Evolutionary conservation across 2,888 invertebrate species (phyloP).

Genomic region (Priocnemis perturbator): DNA sequence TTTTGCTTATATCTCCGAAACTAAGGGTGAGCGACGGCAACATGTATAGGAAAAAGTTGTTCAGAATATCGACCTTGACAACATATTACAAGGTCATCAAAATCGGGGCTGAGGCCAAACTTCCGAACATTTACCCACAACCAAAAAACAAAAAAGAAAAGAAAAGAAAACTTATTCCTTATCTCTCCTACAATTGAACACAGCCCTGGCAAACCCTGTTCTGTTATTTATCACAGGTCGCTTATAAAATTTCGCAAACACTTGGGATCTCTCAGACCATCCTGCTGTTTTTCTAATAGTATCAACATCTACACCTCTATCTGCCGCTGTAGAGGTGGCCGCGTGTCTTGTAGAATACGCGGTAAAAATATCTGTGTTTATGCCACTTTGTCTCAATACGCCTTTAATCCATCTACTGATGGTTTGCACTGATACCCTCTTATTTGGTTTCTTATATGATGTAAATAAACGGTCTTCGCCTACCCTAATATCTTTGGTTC

Average conservation of each 20-base stretch:
- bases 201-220: no score
- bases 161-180: no score
- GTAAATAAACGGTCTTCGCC: constrained; percentile 31
- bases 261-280: constrained; percentile 27
- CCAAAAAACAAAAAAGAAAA: no score
- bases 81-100: no score
- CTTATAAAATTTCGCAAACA: constrained; percentile 36
- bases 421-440: constrained; percentile 38
- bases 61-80: no score
- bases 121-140: no score
- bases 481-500: constrained; percentile 26
- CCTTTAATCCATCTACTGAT: constrained; percentile 50
- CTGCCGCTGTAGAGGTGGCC: constrained; percentile 32
- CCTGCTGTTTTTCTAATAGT: constrained; percentile 36
- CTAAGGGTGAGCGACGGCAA: no score
- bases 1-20: no score
- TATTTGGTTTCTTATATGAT: constrained; percentile 28
- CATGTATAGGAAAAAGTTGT: no score
- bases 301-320: constrained; percentile 26
- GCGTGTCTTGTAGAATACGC: constrained; percentile 45
- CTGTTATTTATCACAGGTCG: no score
- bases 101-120: no score
- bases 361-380: constrained; percentile 38
- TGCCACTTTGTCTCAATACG: constrained; percentile 31
- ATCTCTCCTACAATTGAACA: no score